These are phyloP conservation scores for Hypothenemus hampei DNA, from an alignment of 1,140 invertebrate genomes.

Conservation along the genomic window DNA sequence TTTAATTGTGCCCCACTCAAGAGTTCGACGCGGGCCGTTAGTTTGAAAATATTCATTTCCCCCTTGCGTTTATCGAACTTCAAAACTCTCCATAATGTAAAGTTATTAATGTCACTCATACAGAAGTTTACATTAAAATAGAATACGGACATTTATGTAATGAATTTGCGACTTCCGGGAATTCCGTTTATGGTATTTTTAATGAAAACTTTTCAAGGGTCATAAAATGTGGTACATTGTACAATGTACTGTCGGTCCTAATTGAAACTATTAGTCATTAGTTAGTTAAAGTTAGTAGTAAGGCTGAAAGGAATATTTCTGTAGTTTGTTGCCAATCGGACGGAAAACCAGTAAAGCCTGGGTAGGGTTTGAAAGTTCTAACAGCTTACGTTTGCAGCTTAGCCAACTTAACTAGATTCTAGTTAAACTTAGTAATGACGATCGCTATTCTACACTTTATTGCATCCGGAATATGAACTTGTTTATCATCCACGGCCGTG, in stretches of 20 bases:
- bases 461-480: neutral
- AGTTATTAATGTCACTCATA: no score
- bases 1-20: slow-evolving; percentile 8
- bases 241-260: no score
- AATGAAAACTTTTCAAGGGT: no score
- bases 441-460: neutral
- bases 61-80: no score
- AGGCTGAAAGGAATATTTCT: slow-evolving; percentile 3
- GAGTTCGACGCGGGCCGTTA: slow-evolving; percentile 7
- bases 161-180: no score
- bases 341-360: neutral
- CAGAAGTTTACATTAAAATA: no score
- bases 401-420: slow-evolving; percentile 12
- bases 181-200: no score
- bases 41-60: slow-evolving; percentile 5
- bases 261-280: no score
- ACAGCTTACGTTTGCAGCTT: slow-evolving; percentile 11
- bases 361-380: slow-evolving; percentile 8
- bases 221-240: no score
- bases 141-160: no score
- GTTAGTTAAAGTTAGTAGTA: slow-evolving; percentile 4
- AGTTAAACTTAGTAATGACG: slow-evolving; percentile 4
- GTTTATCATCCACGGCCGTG: no score
- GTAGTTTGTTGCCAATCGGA: neutral
- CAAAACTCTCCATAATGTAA: no score